phyloP scores from a whole-genome alignment of 2,113 vertebrate species.

The Baryphthengus martii region DNA sequence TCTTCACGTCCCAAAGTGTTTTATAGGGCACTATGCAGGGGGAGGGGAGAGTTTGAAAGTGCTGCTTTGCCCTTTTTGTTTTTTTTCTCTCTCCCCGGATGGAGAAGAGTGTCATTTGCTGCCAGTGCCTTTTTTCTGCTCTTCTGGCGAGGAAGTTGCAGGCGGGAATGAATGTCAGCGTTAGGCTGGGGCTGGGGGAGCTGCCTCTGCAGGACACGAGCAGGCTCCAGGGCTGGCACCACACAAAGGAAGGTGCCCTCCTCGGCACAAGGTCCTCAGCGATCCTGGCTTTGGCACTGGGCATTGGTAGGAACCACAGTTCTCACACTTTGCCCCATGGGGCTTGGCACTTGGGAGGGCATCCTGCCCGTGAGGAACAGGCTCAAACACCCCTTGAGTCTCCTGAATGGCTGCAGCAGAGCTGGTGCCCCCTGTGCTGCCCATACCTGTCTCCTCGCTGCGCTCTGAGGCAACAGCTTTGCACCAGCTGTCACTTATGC shows the following conservation, averaged over 20 bases:
- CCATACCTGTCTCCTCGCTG: background rate
- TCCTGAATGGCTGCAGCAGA: background rate
- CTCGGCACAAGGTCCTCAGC: background rate
- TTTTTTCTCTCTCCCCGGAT: background rate
- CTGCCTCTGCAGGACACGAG: background rate
- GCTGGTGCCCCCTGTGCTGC: background rate
- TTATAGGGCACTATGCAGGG: rapidly evolving
- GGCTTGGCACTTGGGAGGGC: background rate
- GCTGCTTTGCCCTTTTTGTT: background rate
- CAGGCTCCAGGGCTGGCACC: background rate
- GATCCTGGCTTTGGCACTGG: background rate
- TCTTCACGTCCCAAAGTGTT: background rate
- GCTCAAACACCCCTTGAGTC: background rate
- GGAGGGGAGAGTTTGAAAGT: background rate
- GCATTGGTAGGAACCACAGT: rapidly evolving
- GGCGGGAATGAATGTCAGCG: background rate
- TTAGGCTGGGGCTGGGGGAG: background rate
- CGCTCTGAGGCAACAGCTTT: background rate
- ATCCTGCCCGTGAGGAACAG: background rate
- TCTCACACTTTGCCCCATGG: background rate
- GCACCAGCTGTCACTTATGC: too few species aligned
- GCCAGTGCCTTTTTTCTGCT: background rate
- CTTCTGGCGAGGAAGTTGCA: background rate
- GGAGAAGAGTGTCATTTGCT: background rate
- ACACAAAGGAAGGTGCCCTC: rapidly evolving